A percentile compares a stretch with the other conserved stretches of the same genome.
Evolutionary conservation across 2,797 vertebrate genomes (phyloP).

Genomic region (Octomys mimax): DNA sequence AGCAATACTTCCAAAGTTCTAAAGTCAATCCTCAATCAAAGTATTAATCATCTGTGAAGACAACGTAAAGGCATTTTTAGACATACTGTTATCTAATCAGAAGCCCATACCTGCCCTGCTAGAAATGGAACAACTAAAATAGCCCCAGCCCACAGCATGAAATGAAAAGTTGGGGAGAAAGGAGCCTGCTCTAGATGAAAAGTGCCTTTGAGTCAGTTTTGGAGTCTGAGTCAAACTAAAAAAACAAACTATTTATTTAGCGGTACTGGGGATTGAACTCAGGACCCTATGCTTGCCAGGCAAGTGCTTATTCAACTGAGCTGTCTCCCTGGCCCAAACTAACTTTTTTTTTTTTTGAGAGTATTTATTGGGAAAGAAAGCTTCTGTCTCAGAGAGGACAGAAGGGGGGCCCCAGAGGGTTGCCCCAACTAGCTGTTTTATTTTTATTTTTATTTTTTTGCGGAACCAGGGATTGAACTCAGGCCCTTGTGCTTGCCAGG

Average conservation of each 20-base stretch:
- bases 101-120: slow-evolving; percentile 32
- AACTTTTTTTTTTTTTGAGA: too few species aligned
- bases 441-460: too few species aligned
- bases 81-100: slow-evolving; percentile 1
- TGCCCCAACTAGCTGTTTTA: too few species aligned
- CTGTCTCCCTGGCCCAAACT: too few species aligned
- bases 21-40: slow-evolving; percentile 4
- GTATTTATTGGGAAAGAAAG: too few species aligned
- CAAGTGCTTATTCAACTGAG: too few species aligned
- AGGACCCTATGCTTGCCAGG: too few species aligned
- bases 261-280: too few species aligned
- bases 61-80: slow-evolving; percentile 10
- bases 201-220: slow-evolving; percentile 35
- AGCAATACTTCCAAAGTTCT: slow-evolving; percentile 2
- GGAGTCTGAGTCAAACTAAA: not conserved
- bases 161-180: slow-evolving; percentile 15
- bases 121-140: slow-evolving; percentile 52
- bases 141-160: slow-evolving; percentile 24
- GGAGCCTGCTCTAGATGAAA: slow-evolving; percentile 13
- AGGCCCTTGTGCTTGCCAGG: too few species aligned
- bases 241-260: not conserved
- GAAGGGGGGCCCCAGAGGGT: too few species aligned
- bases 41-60: slow-evolving; percentile 34
- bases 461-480: too few species aligned
- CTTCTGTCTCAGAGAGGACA: too few species aligned